Evolutionary conservation across 2,888 invertebrate species (phyloP).

Genomic region (Idaea biselata): DNA sequence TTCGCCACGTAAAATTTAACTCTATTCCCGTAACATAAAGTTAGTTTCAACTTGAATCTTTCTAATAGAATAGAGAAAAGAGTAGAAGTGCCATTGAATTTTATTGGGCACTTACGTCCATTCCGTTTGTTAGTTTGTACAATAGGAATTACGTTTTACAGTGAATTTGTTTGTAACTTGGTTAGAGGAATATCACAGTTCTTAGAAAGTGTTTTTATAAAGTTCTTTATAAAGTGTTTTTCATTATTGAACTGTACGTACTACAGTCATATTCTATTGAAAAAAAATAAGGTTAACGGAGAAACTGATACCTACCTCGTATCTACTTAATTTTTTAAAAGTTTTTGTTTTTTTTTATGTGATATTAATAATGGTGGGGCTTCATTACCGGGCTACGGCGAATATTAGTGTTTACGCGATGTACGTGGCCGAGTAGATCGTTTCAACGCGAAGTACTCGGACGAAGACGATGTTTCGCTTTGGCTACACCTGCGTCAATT

Average conservation of each 20-base stretch:
- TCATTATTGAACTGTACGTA: not conserved
- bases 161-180: not conserved
- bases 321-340: no score
- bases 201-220: not conserved
- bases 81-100: slow-evolving; percentile 4
- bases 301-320: no score
- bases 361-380: no score
- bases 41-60: not conserved
- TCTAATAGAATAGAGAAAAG: slow-evolving; percentile 2
- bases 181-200: not conserved
- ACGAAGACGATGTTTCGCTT: no score
- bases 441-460: no score
- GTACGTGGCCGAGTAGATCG: no score
- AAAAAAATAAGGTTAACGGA: no score
- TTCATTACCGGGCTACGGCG: no score
- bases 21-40: not conserved
- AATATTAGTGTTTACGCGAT: no score
- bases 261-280: no score
- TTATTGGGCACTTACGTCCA: slow-evolving; percentile 3
- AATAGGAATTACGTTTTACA: slow-evolving; percentile 1
- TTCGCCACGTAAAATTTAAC: not conserved
- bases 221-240: not conserved
- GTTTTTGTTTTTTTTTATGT: no score
- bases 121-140: slow-evolving; percentile 1
- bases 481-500: no score